A percentile compares a stretch with the other conserved stretches of the same genome.
Conservation (phyloP, 2,888 invertebrate genomes). For the Andricus quercusramuli region DNA sequence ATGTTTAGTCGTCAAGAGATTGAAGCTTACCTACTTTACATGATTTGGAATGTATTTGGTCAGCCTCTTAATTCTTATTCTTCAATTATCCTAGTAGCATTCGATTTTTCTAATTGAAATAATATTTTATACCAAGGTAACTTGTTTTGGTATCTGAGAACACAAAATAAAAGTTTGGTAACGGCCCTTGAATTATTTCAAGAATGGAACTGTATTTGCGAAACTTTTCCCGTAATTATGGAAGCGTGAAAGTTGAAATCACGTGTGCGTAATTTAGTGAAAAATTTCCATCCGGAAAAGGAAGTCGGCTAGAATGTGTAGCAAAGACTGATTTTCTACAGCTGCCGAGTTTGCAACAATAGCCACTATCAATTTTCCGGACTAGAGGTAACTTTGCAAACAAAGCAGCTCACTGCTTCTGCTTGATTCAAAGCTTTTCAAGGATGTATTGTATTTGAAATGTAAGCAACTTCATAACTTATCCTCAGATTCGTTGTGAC, state of each 20-base stretch:
- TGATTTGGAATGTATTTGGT: no score
- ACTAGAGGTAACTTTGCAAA: slow-evolving; percentile 14
- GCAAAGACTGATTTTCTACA: slow-evolving; percentile 18
- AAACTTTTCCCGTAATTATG: no score
- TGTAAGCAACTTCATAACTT: slow-evolving; percentile 6
- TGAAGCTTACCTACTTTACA: no score
- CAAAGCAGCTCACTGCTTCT: slow-evolving; percentile 1
- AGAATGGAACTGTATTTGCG: no score
- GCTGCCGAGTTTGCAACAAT: slow-evolving; percentile 9
- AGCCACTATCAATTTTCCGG: slow-evolving; percentile 26
- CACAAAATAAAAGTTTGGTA: no score
- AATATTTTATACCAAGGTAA: no score
- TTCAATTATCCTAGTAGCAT: no score
- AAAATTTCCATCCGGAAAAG: not conserved
- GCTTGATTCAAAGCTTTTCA: slow-evolving; percentile 5
- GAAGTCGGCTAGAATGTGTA: slow-evolving; percentile 15
- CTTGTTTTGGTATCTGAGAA: no score
- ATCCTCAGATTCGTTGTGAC: not conserved
- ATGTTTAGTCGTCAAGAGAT: no score
- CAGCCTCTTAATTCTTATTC: no score
- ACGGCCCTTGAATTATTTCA: no score
- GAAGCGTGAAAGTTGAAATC: not conserved
- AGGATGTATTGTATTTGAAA: slow-evolving; percentile 6
- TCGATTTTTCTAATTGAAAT: no score
- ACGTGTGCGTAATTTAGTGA: not conserved